These are phyloP conservation scores for Eulemur macaco DNA, from an alignment of 2,113 vertebrate species.

Conservation along the genomic window DNA sequence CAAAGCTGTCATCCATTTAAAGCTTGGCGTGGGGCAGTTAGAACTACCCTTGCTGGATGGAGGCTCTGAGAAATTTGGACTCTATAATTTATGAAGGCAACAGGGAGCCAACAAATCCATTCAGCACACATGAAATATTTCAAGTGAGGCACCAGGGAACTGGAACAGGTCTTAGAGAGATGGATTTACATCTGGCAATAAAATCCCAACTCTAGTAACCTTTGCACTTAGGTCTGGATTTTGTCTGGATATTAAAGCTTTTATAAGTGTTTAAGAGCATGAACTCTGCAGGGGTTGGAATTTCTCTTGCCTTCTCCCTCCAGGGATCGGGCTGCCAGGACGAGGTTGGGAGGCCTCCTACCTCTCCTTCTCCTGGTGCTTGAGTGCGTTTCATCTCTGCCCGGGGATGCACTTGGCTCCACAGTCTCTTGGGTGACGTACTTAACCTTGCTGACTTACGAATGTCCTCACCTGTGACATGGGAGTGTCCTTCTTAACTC, in stretches of 20 bases:
- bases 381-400: not conserved
- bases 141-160: conserved; percentile 68
- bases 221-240: conserved; percentile 78
- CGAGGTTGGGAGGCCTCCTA: not conserved
- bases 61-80: conserved; percentile 58
- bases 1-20: not conserved
- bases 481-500: not conserved
- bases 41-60: conserved; percentile 1
- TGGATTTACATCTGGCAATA: conserved; percentile 79
- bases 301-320: conserved; percentile 48
- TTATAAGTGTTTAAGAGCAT: conserved; percentile 75
- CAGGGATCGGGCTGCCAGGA: not conserved
- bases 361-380: not conserved
- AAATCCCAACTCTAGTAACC: conserved; percentile 77
- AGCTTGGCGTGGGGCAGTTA: not conserved
- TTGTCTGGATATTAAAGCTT: conserved; percentile 78
- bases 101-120: conserved; percentile 76
- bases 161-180: conserved; percentile 69
- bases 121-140: conserved; percentile 74
- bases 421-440: not conserved
- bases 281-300: conserved; percentile 61
- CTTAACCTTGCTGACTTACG: not conserved
- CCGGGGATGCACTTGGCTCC: not conserved
- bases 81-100: conserved; percentile 73
- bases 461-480: not conserved